phyloP scores from a whole-genome alignment of 2,113 vertebrate species.

The Pongo abelii region DNA sequence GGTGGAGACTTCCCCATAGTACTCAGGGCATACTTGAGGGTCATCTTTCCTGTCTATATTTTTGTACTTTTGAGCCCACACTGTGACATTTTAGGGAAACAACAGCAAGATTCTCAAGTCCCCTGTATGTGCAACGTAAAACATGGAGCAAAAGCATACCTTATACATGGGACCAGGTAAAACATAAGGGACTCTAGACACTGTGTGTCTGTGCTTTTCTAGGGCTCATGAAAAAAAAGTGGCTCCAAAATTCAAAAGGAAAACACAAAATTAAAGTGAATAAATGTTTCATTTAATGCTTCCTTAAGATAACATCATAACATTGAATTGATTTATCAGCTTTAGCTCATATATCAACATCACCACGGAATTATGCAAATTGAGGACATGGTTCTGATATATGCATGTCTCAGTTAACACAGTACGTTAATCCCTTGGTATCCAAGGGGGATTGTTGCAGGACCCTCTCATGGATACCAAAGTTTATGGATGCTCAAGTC shows the following conservation, averaged over 20 bases:
- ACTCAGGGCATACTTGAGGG: not conserved
- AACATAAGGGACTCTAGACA: not conserved
- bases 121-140: not conserved
- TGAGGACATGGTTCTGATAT: not conserved
- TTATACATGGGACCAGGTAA: not conserved
- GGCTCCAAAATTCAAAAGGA: not conserved
- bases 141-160: not conserved
- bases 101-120: not conserved
- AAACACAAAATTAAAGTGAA: not conserved
- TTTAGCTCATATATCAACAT: not conserved
- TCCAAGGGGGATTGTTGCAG: not conserved
- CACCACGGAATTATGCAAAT: not conserved
- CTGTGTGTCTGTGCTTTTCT: not conserved
- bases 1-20: not conserved
- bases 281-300: not conserved
- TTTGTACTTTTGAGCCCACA: not conserved
- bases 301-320: not conserved
- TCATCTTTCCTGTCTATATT: not conserved
- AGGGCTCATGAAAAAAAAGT: not conserved
- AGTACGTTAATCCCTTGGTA: not conserved
- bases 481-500: not conserved
- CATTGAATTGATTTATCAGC: not conserved
- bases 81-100: not conserved
- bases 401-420: not conserved
- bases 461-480: not conserved